phyloP scores from a whole-genome alignment of 2,888 invertebrate species.

The Carpatolechia fugitivella region DNA sequence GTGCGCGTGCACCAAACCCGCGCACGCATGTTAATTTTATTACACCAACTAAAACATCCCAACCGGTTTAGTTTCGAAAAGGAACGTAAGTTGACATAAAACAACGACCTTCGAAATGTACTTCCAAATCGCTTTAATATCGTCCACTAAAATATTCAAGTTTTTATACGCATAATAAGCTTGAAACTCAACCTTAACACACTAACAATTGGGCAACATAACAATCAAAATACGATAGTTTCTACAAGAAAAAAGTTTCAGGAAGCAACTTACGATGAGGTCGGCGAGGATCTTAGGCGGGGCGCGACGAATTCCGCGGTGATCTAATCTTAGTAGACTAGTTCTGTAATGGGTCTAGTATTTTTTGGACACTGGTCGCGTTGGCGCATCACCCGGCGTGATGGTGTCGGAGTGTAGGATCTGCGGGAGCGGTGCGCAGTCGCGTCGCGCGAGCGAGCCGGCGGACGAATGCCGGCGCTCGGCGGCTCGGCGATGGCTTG shows the following conservation, averaged over 20 bases:
- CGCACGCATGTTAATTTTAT: constrained; percentile 73
- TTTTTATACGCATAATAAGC: background rate
- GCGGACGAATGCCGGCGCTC: constrained; percentile 69
- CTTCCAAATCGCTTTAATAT: constrained; percentile 11
- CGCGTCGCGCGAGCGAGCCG: constrained; percentile 63
- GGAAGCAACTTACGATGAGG: constrained; percentile 54
- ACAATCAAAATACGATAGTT: background rate
- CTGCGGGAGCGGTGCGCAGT: constrained; percentile 29
- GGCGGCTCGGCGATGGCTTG: constrained; percentile 38
- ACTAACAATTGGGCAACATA: background rate
- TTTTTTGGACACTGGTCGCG: constrained; percentile 36
- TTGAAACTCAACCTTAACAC: background rate
- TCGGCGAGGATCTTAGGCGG: constrained; percentile 48
- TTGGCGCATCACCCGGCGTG: constrained; percentile 43
- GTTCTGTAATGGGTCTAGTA: constrained; percentile 33
- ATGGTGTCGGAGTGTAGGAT: constrained; percentile 22
- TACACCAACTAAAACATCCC: constrained; percentile 66
- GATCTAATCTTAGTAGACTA: constrained; percentile 33
- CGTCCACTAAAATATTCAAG: background rate
- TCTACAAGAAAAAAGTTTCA: constrained; percentile 17
- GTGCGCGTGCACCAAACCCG: constrained; percentile 54
- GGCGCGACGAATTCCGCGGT: constrained; percentile 40
- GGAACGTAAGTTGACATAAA: constrained; percentile 64
- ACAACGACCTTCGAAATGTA: constrained; percentile 52
- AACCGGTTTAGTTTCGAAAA: constrained; percentile 73